Percentiles rank a stretch among this genome's conserved stretches.
phyloP scores from a whole-genome alignment of 2,113 vertebrate genomes.

The Pangasianodon gigas region DNA sequence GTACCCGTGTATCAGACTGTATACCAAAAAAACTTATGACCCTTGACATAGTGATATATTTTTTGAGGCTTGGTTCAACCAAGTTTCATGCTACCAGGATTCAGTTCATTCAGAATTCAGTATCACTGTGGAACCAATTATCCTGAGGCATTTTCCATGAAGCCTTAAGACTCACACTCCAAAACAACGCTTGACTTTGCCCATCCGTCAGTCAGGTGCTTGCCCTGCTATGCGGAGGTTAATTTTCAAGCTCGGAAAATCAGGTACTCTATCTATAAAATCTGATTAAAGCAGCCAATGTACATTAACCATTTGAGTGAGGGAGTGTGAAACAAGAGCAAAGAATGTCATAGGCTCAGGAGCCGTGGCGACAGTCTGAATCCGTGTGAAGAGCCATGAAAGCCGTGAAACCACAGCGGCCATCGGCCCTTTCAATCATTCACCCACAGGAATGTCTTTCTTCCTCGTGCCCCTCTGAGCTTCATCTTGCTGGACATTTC shows the following conservation, averaged over 20 bases:
- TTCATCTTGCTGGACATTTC: conserved; percentile 45
- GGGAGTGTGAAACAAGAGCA: conserved; percentile 17
- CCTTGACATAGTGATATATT: background rate
- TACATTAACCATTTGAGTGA: conserved; percentile 45
- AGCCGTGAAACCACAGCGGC: conserved; percentile 2
- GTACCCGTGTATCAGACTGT: background rate
- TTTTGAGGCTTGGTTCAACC: background rate
- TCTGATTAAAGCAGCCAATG: conserved; percentile 45
- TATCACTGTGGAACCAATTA: conserved; percentile 14
- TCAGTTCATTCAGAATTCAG: background rate
- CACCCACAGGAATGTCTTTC: conserved; percentile 57
- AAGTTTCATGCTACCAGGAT: background rate
- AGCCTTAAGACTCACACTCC: conserved; percentile 37
- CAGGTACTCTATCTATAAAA: conserved; percentile 50
- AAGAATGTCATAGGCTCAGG: conserved; percentile 29
- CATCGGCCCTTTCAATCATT: conserved; percentile 58
- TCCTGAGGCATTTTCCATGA: conserved; percentile 37
- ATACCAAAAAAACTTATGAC: background rate
- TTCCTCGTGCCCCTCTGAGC: conserved; percentile 39
- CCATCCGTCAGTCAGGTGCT: conserved; percentile 56
- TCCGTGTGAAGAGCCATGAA: conserved; percentile 32
- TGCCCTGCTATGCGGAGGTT: conserved; percentile 51
- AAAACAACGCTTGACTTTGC: conserved; percentile 61
- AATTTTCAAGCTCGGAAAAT: conserved; percentile 60
- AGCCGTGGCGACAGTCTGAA: conserved; percentile 3